Percentiles rank a stretch among this genome's conserved stretches.
phyloP scores from a whole-genome alignment of 2,888 invertebrate species.

The Magallana nippona region DNA sequence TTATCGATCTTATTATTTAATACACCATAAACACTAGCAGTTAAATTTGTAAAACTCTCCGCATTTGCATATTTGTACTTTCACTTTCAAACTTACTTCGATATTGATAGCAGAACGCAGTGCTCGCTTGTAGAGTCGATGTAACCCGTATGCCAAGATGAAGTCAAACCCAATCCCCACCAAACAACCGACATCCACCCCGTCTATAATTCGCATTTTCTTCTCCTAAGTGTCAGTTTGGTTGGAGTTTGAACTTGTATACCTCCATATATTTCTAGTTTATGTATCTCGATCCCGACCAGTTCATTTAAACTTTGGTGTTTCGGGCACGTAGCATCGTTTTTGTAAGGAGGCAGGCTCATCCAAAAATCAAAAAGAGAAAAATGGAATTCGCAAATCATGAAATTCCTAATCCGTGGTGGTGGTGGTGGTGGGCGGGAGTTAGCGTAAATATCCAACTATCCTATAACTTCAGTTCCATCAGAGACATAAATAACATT shows the following conservation, averaged over 20 bases:
- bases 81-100: conserved; percentile 52
- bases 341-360: too few species aligned
- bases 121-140: conserved; percentile 53
- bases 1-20: too few species aligned
- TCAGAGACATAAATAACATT: too few species aligned
- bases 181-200: conserved; percentile 25
- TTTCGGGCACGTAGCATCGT: too few species aligned
- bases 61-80: background rate
- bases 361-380: too few species aligned
- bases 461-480: too few species aligned
- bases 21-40: background rate
- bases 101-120: conserved; percentile 53
- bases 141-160: conserved; percentile 49
- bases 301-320: too few species aligned
- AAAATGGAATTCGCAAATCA: too few species aligned
- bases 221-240: background rate
- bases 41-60: background rate
- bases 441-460: too few species aligned
- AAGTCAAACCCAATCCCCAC: conserved; percentile 53
- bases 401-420: too few species aligned
- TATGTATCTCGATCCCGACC: background rate
- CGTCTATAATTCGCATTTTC: conserved; percentile 34
- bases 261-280: background rate
- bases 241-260: background rate
- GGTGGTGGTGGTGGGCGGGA: too few species aligned